Conservation (phyloP, 2,888 invertebrate genomes). For the Aphidius colemani region DNA sequence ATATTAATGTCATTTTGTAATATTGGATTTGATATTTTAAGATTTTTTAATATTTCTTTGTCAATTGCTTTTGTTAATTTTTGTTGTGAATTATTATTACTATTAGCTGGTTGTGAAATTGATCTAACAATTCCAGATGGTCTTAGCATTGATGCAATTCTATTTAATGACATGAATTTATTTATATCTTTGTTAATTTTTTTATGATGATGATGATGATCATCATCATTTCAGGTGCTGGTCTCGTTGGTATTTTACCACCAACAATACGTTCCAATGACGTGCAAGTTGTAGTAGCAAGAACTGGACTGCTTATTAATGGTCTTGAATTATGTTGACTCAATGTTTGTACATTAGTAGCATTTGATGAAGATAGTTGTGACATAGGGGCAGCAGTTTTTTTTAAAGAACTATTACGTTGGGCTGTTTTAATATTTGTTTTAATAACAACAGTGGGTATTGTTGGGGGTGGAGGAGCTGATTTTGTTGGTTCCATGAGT, state of each 20-base stretch:
- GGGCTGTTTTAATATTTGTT: conserved; percentile 46
- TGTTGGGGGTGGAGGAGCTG: conserved; percentile 71
- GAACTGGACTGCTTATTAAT: conserved; percentile 77
- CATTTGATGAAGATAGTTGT: background rate
- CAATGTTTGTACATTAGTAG: background rate
- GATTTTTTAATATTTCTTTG: conserved; percentile 72
- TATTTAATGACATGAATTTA: conserved; percentile 62
- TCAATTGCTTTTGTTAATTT: conserved; percentile 72
- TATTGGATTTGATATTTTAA: conserved; percentile 85
- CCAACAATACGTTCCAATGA: conserved; percentile 72
- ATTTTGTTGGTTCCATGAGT: conserved; percentile 62
- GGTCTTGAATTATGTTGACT: conserved; percentile 63
- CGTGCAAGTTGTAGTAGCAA: conserved; percentile 81
- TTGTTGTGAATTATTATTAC: conserved; percentile 65
- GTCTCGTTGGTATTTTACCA: conserved; percentile 62
- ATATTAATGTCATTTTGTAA: conserved; percentile 71
- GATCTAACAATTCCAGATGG: conserved; percentile 60
- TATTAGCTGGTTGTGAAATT: conserved; percentile 63
- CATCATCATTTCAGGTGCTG: conserved; percentile 63
- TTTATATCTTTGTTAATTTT: conserved; percentile 46
- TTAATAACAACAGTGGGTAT: conserved; percentile 60
- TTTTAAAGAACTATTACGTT: conserved; percentile 38
- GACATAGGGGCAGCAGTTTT: conserved; percentile 26
- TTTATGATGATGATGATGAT: conserved; percentile 27
- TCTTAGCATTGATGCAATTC: conserved; percentile 73